Percentiles rank a stretch among this genome's conserved stretches.
These are phyloP conservation scores for Dorcus hopei DNA, from an alignment of 2,888 invertebrate genomes.

Conservation along the genomic window DNA sequence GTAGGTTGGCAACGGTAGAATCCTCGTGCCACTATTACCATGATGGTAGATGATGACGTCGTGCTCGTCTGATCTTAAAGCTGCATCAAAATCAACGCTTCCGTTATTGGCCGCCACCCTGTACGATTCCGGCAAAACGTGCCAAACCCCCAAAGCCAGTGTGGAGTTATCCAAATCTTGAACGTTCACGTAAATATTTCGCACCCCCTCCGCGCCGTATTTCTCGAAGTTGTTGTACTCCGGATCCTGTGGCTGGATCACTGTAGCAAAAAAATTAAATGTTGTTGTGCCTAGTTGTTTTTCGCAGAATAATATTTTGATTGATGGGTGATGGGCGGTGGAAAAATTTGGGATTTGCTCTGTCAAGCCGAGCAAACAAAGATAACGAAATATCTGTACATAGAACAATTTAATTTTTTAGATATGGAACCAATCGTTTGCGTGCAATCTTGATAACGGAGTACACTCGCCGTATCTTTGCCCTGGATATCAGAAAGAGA, in stretches of 20 bases:
- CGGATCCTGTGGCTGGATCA: conserved; percentile 31
- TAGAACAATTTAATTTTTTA: no score
- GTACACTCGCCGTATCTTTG: no score
- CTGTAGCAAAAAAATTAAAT: conserved; percentile 16
- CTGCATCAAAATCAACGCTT: conserved; percentile 52
- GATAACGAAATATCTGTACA: no score
- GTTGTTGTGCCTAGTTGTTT: no score
- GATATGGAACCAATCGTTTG: no score
- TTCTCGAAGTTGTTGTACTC: conserved; percentile 35
- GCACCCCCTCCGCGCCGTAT: conserved; percentile 55
- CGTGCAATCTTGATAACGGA: no score
- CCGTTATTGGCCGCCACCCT: conserved; percentile 44
- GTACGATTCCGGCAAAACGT: conserved; percentile 67
- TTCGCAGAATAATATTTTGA: no score
- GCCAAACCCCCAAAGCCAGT: conserved; percentile 65
- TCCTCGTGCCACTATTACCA: conserved; percentile 44
- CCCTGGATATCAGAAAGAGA: no score
- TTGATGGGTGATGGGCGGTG: no score
- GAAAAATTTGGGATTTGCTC: no score
- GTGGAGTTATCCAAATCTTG: conserved; percentile 24
- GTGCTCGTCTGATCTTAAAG: conserved; percentile 50
- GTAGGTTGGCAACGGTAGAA: conserved; percentile 62
- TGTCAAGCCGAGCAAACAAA: no score
- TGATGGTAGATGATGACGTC: conserved; percentile 45
- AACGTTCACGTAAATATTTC: conserved; percentile 64